A percentile compares a stretch with the other conserved stretches of the same genome.
phyloP scores from a whole-genome alignment of 1,140 invertebrate genomes.

The Uloborus diversus region DNA sequence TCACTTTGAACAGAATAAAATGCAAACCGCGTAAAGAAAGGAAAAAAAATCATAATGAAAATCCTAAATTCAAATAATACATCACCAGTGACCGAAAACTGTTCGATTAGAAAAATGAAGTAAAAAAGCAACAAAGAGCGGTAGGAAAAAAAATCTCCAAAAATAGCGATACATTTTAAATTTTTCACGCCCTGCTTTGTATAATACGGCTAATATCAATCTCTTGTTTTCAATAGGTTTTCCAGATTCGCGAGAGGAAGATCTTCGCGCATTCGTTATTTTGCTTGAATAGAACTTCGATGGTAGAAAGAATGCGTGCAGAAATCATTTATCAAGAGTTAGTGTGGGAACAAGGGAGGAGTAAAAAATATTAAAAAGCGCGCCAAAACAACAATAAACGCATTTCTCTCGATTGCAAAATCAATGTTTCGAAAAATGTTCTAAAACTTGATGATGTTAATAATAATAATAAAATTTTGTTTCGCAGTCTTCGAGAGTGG shows the following conservation, averaged over 20 bases:
- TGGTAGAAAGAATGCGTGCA: constrained; percentile 1
- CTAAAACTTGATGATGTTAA: constrained; percentile 55
- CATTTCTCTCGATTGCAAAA: constrained; percentile 54
- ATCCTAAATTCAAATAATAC: constrained; percentile 56
- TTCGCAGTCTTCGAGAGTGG: constrained; percentile 48
- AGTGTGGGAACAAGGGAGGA: background rate
- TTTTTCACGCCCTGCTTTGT: constrained; percentile 43
- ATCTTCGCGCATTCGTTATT: constrained; percentile 49
- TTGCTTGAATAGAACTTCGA: constrained; percentile 45
- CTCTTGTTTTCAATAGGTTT: constrained; percentile 53
- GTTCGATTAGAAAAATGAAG: constrained; percentile 49
- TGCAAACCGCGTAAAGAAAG: background rate
- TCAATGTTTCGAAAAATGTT: constrained; percentile 56
- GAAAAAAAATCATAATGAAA: constrained; percentile 57
- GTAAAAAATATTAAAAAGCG: constrained; percentile 8
- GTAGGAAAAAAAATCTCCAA: constrained; percentile 2
- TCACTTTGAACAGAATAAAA: constrained; percentile 36
- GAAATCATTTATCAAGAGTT: constrained; percentile 46
- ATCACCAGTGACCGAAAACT: constrained; percentile 56
- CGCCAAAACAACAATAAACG: constrained; percentile 42
- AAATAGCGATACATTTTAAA: constrained; percentile 57
- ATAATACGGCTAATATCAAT: constrained; percentile 54
- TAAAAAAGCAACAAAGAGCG: background rate
- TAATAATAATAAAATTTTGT: constrained; percentile 52
- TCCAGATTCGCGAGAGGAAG: constrained; percentile 23